These are phyloP conservation scores for Heteropelma amictum DNA, from an alignment of 2,888 invertebrate species.

Conservation along the genomic window DNA sequence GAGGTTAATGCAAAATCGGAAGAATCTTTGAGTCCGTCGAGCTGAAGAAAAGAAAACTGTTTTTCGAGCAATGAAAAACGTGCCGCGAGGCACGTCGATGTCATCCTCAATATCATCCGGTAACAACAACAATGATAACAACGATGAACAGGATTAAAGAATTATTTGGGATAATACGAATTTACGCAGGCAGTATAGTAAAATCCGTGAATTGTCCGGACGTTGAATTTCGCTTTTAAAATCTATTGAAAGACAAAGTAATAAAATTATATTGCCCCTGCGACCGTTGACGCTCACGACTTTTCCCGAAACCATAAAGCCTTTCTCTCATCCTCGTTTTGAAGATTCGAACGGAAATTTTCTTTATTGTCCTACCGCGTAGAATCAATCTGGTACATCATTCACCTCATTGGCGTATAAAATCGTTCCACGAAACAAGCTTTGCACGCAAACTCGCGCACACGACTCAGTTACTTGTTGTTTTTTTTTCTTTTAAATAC, in stretches of 20 bases:
- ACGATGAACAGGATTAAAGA: neutral
- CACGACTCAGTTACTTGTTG: slow-evolving; percentile 1
- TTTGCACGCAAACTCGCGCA: slow-evolving; percentile 27
- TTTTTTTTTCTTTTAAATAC: slow-evolving; percentile 43
- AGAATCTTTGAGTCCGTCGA: slow-evolving; percentile 24
- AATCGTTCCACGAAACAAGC: slow-evolving; percentile 10
- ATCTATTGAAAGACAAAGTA: slow-evolving; percentile 60
- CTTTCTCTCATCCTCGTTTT: neutral
- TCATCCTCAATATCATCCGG: neutral
- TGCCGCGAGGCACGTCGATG: neutral
- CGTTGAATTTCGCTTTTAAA: slow-evolving; percentile 14
- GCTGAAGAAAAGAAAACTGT: neutral
- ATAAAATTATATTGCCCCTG: slow-evolving; percentile 68
- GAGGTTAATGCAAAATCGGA: neutral
- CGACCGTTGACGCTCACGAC: slow-evolving; percentile 14
- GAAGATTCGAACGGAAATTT: neutral
- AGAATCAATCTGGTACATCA: neutral
- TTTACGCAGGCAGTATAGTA: neutral
- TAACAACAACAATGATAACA: neutral
- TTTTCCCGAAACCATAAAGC: slow-evolving; percentile 26
- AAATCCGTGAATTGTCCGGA: slow-evolving; percentile 5
- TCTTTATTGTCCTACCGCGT: neutral
- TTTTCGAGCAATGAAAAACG: too few relatives aligned
- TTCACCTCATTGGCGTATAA: neutral
- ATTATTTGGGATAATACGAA: slow-evolving; percentile 19